Conservation (phyloP, 92 coral and sea anemone species). For the Actinernus sp. region DNA sequence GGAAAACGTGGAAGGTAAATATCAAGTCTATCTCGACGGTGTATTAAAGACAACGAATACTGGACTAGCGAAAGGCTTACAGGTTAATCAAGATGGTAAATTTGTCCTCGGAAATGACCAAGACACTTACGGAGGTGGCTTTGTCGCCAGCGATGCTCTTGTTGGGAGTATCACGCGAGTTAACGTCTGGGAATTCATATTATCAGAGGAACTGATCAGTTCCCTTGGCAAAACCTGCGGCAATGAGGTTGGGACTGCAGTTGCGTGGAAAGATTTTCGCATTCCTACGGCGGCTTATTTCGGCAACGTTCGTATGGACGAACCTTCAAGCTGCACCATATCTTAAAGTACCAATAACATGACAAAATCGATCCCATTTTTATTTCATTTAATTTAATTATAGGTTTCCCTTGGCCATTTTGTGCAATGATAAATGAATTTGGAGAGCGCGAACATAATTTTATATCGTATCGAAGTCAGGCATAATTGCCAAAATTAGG, state of each 20-base stretch:
- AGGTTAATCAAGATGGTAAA: conserved; percentile 26
- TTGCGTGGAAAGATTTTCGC: conserved; percentile 66
- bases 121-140: conserved; percentile 35
- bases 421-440: too few relatives aligned
- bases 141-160: conserved; percentile 35
- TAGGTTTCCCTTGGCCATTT: too few relatives aligned
- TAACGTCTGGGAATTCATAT: conserved; percentile 65
- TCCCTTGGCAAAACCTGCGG: conserved; percentile 54
- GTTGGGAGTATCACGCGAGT: conserved; percentile 62
- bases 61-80: neutral
- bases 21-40: conserved; percentile 61
- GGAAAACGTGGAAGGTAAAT: conserved; percentile 34
- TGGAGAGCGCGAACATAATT: too few relatives aligned
- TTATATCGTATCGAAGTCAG: too few relatives aligned
- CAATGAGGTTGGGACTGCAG: conserved; percentile 54
- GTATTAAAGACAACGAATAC: neutral
- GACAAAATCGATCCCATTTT: too few relatives aligned
- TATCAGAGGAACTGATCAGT: conserved; percentile 25
- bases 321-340: conserved; percentile 54
- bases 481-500: too few relatives aligned
- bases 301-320: conserved; percentile 18
- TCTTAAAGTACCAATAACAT: neutral
- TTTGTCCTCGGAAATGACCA: conserved; percentile 74
- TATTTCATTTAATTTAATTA: too few relatives aligned
- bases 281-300: conserved; percentile 7